Conservation (phyloP, 2,113 vertebrate genomes). For the Sorex araneus region DNA sequence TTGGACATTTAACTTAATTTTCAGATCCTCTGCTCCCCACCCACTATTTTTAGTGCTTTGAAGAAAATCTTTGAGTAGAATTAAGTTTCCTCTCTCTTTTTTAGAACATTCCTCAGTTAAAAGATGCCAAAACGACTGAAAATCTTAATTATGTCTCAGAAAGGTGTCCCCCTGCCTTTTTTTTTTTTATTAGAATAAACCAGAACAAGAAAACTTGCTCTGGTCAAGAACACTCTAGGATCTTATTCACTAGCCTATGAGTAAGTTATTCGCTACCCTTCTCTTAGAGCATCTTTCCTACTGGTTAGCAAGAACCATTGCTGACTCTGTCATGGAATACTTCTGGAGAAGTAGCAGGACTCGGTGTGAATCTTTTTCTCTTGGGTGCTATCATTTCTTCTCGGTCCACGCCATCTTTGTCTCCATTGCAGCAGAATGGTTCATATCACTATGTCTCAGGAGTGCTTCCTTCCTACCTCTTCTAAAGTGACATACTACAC, state of each 20-base stretch:
- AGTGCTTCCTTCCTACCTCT: no score
- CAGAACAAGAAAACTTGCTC: slow-evolving; percentile 52
- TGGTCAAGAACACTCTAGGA: not conserved
- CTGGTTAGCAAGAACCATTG: slow-evolving; percentile 11
- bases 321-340: not conserved
- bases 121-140: not conserved
- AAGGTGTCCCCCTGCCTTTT: not conserved
- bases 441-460: no score
- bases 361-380: not conserved
- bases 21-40: not conserved
- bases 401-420: not conserved
- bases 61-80: slow-evolving; percentile 2
- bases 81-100: slow-evolving; percentile 48
- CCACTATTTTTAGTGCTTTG: not conserved
- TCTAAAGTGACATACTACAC: no score
- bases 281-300: not conserved
- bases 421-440: no score
- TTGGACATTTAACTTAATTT: not conserved
- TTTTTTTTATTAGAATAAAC: slow-evolving; percentile 3
- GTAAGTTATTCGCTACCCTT: slow-evolving; percentile 41
- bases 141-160: slow-evolving; percentile 28
- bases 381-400: not conserved
- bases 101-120: not conserved
- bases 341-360: slow-evolving; percentile 42
- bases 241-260: slow-evolving; percentile 37